phyloP scores from a whole-genome alignment of 2,888 invertebrate species.

The Dyspetes luteomarginatus region DNA sequence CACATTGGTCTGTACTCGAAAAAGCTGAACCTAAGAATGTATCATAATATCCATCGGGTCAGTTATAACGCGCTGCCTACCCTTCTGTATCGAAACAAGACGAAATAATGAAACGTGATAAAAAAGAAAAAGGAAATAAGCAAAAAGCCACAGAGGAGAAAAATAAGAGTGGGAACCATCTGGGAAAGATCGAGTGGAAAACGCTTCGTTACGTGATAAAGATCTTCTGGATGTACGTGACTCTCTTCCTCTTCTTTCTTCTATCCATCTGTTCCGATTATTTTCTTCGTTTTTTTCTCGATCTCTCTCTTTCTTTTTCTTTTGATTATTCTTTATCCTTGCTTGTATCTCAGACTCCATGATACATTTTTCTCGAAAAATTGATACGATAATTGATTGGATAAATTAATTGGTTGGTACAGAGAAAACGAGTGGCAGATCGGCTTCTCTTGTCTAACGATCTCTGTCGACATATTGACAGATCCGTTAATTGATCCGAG shows the following conservation, averaged over 20 bases:
- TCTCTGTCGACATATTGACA: not conserved
- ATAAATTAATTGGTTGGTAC: slow-evolving; percentile 47
- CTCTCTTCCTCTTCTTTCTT: slow-evolving; percentile 18
- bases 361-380: slow-evolving; percentile 32
- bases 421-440: not conserved
- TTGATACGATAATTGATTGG: slow-evolving; percentile 57
- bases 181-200: slow-evolving; percentile 61
- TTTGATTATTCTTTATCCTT: not conserved
- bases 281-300: slow-evolving; percentile 9
- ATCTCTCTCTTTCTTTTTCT: not conserved
- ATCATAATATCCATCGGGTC: slow-evolving; percentile 25
- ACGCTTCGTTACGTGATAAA: slow-evolving; percentile 66
- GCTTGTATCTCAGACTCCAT: not conserved
- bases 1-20: not conserved
- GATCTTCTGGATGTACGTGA: slow-evolving; percentile 63
- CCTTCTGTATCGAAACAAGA: slow-evolving; percentile 28
- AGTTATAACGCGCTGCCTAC: slow-evolving; percentile 14
- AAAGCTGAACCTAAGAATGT: slow-evolving; percentile 19
- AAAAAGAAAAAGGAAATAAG: slow-evolving; percentile 30
- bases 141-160: slow-evolving; percentile 15
- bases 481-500: slow-evolving; percentile 3
- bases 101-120: slow-evolving; percentile 62
- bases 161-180: slow-evolving; percentile 53
- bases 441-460: not conserved
- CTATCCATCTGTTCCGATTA: not conserved